These are phyloP conservation scores for Hippocampus barbouri DNA, from an alignment of 2,113 vertebrate genomes.

Conservation along the genomic window DNA sequence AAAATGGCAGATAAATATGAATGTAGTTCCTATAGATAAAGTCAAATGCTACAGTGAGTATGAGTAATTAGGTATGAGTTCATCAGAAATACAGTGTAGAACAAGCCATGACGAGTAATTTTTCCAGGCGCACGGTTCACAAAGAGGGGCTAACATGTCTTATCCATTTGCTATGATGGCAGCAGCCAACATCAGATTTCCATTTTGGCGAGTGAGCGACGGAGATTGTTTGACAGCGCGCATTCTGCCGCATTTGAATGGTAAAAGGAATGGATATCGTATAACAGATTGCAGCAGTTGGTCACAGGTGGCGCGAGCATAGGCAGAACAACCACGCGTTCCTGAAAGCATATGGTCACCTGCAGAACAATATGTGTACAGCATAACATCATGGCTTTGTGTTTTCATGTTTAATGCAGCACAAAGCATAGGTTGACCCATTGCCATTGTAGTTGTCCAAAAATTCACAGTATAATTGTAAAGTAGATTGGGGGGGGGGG, in stretches of 20 bases:
- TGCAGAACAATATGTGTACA: background rate
- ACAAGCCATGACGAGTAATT: background rate
- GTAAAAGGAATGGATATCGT: background rate
- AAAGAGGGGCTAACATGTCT: background rate
- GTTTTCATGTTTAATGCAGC: background rate
- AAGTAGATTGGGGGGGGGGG: background rate
- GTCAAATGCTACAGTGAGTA: background rate
- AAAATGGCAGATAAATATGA: slow-evolving; percentile 21
- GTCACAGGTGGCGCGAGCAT: slow-evolving; percentile 22
- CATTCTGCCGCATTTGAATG: slow-evolving; percentile 10
- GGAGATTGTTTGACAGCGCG: slow-evolving; percentile 13
- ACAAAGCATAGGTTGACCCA: background rate
- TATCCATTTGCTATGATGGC: background rate
- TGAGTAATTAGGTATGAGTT: background rate
- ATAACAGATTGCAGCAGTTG: slow-evolving; percentile 28
- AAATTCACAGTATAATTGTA: background rate
- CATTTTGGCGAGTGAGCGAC: background rate
- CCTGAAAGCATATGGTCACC: background rate
- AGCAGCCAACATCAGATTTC: background rate
- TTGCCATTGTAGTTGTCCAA: background rate
- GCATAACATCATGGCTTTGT: background rate
- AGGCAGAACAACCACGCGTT: slow-evolving; percentile 11
- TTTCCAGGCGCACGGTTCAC: background rate
- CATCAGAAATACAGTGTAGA: background rate
- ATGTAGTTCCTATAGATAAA: background rate